These are phyloP conservation scores for Limnephilus rhombicus DNA, from an alignment of 2,888 invertebrate species.

Conservation along the genomic window DNA sequence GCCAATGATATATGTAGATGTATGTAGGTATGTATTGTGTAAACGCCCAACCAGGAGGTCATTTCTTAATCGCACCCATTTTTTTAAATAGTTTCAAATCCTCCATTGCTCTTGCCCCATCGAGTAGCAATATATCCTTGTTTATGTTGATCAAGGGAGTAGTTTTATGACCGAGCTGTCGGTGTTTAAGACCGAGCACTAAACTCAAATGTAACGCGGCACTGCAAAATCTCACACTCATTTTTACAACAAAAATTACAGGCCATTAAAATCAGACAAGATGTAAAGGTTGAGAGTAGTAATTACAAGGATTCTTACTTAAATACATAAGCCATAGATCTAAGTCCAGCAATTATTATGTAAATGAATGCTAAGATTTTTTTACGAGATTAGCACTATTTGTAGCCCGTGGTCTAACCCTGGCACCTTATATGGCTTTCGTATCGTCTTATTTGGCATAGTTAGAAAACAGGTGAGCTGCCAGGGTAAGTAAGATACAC, in stretches of 20 bases:
- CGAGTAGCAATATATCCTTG: neutral
- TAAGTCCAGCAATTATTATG: neutral
- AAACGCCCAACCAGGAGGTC: no score
- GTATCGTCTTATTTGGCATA: no score
- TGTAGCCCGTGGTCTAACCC: no score
- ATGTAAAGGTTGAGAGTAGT: neutral
- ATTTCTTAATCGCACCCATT: no score
- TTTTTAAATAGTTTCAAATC: neutral
- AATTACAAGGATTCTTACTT: neutral
- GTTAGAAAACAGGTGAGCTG: no score
- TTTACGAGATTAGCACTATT: no score
- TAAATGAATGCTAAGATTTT: no score
- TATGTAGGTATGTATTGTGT: no score
- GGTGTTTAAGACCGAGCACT: neutral
- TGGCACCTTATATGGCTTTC: no score
- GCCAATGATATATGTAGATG: no score
- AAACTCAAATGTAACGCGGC: neutral
- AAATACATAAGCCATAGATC: neutral
- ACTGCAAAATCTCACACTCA: neutral
- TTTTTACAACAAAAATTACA: neutral
- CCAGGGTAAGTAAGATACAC: no score
- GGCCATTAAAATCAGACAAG: neutral
- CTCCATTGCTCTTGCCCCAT: neutral
- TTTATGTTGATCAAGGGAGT: slow-evolving; percentile 41
- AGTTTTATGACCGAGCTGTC: neutral